These are phyloP conservation scores for Trachelus iudaicus DNA, from an alignment of 2,888 invertebrate genomes.

Conservation along the genomic window DNA sequence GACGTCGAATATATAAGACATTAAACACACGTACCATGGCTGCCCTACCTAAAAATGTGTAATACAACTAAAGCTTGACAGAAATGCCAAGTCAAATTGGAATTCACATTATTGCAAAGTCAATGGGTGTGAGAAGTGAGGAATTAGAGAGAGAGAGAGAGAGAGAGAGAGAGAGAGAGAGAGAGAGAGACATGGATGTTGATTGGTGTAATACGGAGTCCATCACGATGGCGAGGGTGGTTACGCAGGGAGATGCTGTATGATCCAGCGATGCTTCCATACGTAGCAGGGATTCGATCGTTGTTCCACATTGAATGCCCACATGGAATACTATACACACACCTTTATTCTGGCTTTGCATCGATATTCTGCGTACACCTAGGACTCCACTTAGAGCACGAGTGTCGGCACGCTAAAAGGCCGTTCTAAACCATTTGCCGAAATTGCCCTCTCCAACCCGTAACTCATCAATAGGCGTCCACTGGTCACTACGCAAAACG, in stretches of 20 bases:
- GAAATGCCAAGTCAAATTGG: neutral
- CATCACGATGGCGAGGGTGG: neutral
- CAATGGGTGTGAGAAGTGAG: neutral
- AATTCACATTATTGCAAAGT: neutral
- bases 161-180: neutral
- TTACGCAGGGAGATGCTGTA: neutral
- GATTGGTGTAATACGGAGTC: neutral
- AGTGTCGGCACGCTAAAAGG: neutral
- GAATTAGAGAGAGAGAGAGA: neutral
- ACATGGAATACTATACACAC: neutral
- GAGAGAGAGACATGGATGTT: neutral
- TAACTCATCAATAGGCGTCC: slow-evolving; percentile 29
- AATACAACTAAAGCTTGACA: neutral
- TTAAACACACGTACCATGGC: neutral
- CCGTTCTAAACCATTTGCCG: slow-evolving; percentile 31
- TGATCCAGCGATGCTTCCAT: neutral
- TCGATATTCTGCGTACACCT: neutral
- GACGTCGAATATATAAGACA: neutral
- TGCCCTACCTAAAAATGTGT: neutral
- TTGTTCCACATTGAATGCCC: neutral
- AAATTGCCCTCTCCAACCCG: slow-evolving; percentile 28
- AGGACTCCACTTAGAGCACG: neutral
- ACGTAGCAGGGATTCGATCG: neutral
- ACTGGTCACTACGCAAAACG: neutral
- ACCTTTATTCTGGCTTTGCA: neutral